These are phyloP conservation scores for Lasioglossum marginatum DNA, from an alignment of 2,888 invertebrate species.

Conservation along the genomic window DNA sequence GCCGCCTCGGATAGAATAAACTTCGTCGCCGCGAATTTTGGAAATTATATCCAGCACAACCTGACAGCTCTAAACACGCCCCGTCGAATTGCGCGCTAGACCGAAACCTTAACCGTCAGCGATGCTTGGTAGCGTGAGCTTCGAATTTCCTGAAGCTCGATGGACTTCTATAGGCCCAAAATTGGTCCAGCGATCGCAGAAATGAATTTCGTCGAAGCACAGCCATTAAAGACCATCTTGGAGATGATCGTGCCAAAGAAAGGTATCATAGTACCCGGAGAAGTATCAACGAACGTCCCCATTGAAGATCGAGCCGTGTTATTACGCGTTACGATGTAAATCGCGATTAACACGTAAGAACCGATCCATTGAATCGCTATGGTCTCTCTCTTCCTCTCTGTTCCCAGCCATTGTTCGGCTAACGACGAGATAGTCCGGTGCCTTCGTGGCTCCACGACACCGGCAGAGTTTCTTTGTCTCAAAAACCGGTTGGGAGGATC, in stretches of 20 bases:
- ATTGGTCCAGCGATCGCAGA: not conserved
- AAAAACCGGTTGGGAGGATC: constrained; percentile 52
- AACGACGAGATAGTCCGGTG: constrained; percentile 34
- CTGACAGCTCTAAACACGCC: not conserved
- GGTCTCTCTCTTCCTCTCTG: not conserved
- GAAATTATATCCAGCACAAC: not conserved
- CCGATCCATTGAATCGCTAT: constrained; percentile 46
- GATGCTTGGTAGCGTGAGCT: not conserved
- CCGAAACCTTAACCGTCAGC: not conserved
- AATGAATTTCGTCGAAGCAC: not conserved
- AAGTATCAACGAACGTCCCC: constrained; percentile 23
- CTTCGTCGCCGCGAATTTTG: constrained; percentile 14
- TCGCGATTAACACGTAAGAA: constrained; percentile 59
- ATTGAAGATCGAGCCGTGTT: constrained; percentile 35
- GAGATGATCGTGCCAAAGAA: not conserved
- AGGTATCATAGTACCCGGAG: constrained; percentile 3
- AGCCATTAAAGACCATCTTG: not conserved
- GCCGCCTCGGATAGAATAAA: not conserved
- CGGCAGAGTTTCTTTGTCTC: constrained; percentile 51
- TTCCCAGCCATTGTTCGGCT: constrained; percentile 45
- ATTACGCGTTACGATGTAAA: constrained; percentile 60
- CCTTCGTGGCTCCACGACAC: constrained; percentile 32
- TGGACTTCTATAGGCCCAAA: not conserved
- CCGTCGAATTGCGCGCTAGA: not conserved
- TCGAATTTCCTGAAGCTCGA: not conserved